These are phyloP conservation scores for Laterallus jamaicensis DNA, from an alignment of 2,113 vertebrate genomes.

Conservation along the genomic window DNA sequence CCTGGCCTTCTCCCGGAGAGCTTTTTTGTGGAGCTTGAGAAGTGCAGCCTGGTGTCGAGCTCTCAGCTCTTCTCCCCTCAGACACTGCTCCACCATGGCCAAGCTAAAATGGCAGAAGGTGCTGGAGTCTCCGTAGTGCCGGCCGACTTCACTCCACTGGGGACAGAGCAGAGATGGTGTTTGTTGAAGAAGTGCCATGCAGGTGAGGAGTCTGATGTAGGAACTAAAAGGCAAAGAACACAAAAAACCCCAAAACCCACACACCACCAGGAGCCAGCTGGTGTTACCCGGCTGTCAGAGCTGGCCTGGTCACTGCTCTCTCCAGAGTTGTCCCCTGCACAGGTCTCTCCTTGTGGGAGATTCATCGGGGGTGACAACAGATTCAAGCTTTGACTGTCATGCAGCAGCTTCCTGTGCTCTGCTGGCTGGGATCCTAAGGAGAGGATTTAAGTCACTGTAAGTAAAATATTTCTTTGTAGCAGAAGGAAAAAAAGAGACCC, in stretches of 20 bases:
- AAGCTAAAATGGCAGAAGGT: background rate
- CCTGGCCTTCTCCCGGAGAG: conserved; percentile 55
- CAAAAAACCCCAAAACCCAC: fast-evolving
- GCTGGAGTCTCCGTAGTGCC: background rate
- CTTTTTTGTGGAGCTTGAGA: conserved; percentile 64
- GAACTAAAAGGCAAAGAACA: background rate
- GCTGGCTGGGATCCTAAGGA: background rate
- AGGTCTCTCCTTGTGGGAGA: fast-evolving
- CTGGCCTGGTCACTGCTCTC: background rate
- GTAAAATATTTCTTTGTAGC: background rate
- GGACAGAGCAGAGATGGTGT: fast-evolving
- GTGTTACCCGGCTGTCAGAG: conserved; percentile 50
- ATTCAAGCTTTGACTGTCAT: fast-evolving
- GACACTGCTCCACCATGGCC: conserved; percentile 56
- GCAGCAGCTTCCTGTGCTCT: fast-evolving
- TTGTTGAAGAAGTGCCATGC: fast-evolving
- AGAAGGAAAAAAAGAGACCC: background rate
- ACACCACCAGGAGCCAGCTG: fast-evolving
- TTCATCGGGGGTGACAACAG: background rate
- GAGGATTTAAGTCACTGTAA: background rate
- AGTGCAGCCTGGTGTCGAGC: conserved; percentile 60
- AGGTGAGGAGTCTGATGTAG: fast-evolving
- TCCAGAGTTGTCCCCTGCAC: background rate
- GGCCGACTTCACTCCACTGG: conserved; percentile 13
- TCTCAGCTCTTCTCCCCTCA: conserved; percentile 66